phyloP scores from a whole-genome alignment of 2,113 vertebrate genomes.

The Crotalus tigris region DNA sequence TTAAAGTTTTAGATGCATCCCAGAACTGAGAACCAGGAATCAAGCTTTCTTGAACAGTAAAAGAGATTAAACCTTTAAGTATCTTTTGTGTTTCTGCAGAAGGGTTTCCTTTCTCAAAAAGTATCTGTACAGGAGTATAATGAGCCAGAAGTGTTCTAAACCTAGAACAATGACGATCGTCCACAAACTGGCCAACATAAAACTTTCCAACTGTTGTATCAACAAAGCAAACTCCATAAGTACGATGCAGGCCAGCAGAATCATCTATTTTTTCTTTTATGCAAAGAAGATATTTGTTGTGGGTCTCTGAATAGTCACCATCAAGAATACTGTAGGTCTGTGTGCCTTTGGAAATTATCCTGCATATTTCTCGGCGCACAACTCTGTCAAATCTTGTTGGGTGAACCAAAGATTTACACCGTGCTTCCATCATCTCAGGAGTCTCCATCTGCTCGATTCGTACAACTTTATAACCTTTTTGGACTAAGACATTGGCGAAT shows the following conservation, averaged over 20 bases:
- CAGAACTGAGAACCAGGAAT: constrained; percentile 87
- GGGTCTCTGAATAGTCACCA: constrained; percentile 82
- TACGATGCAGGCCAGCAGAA: constrained; percentile 68
- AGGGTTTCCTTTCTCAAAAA: constrained; percentile 89
- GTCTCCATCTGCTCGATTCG: constrained; percentile 96
- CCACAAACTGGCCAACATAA: constrained; percentile 86
- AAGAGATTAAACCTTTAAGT: constrained; percentile 80
- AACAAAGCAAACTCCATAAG: constrained; percentile 90
- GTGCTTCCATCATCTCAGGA: constrained; percentile 95
- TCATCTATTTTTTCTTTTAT: constrained; percentile 87
- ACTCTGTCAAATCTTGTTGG: constrained; percentile 86
- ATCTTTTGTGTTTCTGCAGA: constrained; percentile 86
- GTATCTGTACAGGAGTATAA: constrained; percentile 85
- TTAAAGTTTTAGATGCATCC: constrained; percentile 92
- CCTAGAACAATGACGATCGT: constrained; percentile 93
- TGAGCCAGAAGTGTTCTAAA: constrained; percentile 90
- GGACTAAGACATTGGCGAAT: constrained; percentile 87
- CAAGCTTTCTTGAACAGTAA: constrained; percentile 87
- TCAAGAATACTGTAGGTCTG: constrained; percentile 94
- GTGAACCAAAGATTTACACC: constrained; percentile 77
- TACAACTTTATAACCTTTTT: constrained; percentile 94
- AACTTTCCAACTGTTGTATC: constrained; percentile 91
- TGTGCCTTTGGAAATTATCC: constrained; percentile 91
- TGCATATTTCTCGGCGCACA: constrained; percentile 88
- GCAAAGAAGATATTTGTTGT: constrained; percentile 86